These are phyloP conservation scores for Ahaetulla prasina DNA, from an alignment of 2,113 vertebrate genomes.

Conservation along the genomic window DNA sequence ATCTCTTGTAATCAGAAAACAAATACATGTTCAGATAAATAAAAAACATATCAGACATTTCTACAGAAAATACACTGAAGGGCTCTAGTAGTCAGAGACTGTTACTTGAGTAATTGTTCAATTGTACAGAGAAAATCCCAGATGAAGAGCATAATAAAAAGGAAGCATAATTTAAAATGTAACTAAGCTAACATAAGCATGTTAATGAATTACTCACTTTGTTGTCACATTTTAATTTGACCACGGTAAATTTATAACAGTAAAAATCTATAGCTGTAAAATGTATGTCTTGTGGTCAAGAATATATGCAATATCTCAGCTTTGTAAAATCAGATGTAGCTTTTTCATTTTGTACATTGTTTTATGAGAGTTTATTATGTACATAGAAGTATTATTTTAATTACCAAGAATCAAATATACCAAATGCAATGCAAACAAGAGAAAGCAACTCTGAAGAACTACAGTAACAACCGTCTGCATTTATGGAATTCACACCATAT, in stretches of 20 bases:
- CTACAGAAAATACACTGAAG: background rate
- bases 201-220: background rate
- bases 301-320: background rate
- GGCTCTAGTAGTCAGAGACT: background rate
- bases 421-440: background rate
- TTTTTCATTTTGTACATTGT: background rate
- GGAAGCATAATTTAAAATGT: background rate
- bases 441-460: background rate
- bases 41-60: background rate
- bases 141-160: background rate
- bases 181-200: background rate
- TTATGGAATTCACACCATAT: background rate
- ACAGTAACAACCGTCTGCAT: background rate
- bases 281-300: background rate
- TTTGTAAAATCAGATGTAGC: slow-evolving; percentile 1
- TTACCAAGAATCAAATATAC: background rate
- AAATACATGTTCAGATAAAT: background rate
- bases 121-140: background rate
- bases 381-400: background rate
- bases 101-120: background rate
- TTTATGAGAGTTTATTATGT: background rate
- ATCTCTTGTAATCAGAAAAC: background rate
- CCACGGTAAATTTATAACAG: background rate
- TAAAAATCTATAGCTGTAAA: background rate
- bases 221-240: slow-evolving; percentile 13